Evolutionary conservation across 2,888 invertebrate species (phyloP), one percentile per base, ranked within the genome.

Genomic region (Phengaris alcon): DNA sequence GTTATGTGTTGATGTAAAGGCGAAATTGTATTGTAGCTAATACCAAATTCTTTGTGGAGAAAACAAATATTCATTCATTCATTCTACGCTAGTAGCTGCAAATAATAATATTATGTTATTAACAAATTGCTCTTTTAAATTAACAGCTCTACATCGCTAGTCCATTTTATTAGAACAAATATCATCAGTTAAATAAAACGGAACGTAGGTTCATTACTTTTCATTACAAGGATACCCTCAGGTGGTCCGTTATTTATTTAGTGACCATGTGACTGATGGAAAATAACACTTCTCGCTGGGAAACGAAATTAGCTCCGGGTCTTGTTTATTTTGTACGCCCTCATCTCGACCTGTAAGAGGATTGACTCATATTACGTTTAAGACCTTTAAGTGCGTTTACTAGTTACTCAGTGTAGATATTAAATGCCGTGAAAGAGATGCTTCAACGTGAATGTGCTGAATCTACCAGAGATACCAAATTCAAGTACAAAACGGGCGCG

Each of bases 201-300:
- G 83, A 79, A 77, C 79, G 84, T 83, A 84, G 88, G 88, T 84
- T 91, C 91, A 93, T 93, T 91, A 90, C 83, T 92, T 88, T 87
- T 91, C 89, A 91, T 93, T 93, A 91, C 88, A 90, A 88, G 84
- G 86, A 85, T 87, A 83, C 88, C 87, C 85, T 83, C 84, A 84
- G 87, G 86, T 88, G 88, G 86, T 87, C 89, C 90, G 87, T 90
- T 90, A 87, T 87, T 91, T 90, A 88, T 90, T 89, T 88, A 88
- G 90, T 87, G 84, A 80, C 83, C 82, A 82, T 82, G 88, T 90
- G 90, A 91, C 90, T 89, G 88, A 90, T 88, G 87, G 84, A 88
- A 87, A 86, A 88, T 88, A 87, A 86, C 85, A 85, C 86, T 85
- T 81, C 80, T 84, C 82, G 79, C 81, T 81, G 82, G 82, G 82